phyloP scores from a whole-genome alignment of 2,888 invertebrate genomes.

The Lissocephala sabroskyi region DNA sequence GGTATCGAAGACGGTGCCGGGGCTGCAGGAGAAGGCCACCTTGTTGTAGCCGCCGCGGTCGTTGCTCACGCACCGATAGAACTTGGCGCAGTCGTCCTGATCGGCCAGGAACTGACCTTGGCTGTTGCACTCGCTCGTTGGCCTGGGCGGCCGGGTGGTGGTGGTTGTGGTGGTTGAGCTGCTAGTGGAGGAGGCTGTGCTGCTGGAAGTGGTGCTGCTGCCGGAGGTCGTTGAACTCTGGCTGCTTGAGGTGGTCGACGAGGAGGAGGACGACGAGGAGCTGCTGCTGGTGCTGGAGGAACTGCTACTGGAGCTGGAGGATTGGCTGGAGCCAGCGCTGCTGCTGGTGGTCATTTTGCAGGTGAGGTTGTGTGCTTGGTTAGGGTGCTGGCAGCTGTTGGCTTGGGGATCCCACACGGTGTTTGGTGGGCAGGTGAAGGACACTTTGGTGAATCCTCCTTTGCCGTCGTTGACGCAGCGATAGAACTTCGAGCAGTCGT shows the following conservation, averaged over 20 bases:
- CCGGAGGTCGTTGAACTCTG: slow-evolving; percentile 14
- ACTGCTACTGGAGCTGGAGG: slow-evolving; percentile 6
- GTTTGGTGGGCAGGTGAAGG: slow-evolving; percentile 74
- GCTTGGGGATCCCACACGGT: slow-evolving; percentile 76
- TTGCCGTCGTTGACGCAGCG: slow-evolving; percentile 74
- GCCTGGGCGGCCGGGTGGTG: slow-evolving; percentile 27
- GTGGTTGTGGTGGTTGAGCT: slow-evolving; percentile 17
- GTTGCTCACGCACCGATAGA: slow-evolving; percentile 75
- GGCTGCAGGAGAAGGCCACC: slow-evolving; percentile 74
- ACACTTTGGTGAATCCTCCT: slow-evolving; percentile 72
- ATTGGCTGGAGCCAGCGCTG: not conserved
- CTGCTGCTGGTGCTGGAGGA: slow-evolving; percentile 1
- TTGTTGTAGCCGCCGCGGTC: slow-evolving; percentile 72
- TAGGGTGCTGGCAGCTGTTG: slow-evolving; percentile 73
- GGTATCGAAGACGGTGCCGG: slow-evolving; percentile 77
- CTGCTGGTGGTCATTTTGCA: slow-evolving; percentile 38
- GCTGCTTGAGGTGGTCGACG: slow-evolving; percentile 13
- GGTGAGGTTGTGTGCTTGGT: slow-evolving; percentile 47
- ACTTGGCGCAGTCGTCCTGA: slow-evolving; percentile 74
- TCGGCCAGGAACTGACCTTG: slow-evolving; percentile 72
- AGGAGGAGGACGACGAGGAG: slow-evolving; percentile 3
- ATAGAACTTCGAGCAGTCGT: slow-evolving; percentile 76
- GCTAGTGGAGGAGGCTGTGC: slow-evolving; percentile 1
- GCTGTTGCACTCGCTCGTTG: slow-evolving; percentile 41
- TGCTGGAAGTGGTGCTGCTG: not conserved